These are phyloP conservation scores for Acrossocheilus fasciatus DNA, from an alignment of 2,797 vertebrate species.

Conservation along the genomic window DNA sequence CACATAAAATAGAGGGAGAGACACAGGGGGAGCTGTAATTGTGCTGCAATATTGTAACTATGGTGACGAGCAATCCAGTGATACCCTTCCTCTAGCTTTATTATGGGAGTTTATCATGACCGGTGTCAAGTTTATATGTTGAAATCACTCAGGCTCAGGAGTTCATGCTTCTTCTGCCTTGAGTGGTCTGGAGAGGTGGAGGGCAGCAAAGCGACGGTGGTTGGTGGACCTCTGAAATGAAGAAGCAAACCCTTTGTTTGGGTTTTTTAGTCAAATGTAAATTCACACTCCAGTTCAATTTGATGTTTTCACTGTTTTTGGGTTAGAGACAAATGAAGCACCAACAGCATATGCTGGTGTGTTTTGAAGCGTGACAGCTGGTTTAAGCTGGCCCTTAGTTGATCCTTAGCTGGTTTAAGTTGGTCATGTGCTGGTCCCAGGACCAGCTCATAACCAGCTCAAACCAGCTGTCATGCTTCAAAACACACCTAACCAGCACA, in stretches of 20 bases:
- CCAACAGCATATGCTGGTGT: too few species aligned
- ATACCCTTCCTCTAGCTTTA: slow-evolving; percentile 58
- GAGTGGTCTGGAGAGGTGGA: slow-evolving; percentile 25
- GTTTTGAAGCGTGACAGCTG: background rate
- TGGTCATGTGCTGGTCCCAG: too few species aligned
- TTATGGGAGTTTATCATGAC: slow-evolving; percentile 62
- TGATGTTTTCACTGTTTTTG: background rate
- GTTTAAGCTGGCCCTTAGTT: background rate
- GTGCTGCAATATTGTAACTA: slow-evolving; percentile 65
- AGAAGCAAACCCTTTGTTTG: background rate
- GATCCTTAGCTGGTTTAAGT: background rate
- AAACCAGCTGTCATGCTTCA: background rate
- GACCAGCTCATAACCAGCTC: background rate
- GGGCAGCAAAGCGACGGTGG: background rate
- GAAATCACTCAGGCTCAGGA: slow-evolving; percentile 51
- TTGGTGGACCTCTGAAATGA: background rate
- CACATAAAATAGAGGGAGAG: slow-evolving; percentile 63
- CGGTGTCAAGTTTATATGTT: slow-evolving; percentile 62
- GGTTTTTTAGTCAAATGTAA: background rate
- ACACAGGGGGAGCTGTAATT: slow-evolving; percentile 61
- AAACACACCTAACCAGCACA: background rate
- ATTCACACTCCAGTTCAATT: background rate
- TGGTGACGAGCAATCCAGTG: slow-evolving; percentile 60
- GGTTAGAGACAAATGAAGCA: background rate
- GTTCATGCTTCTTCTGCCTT: slow-evolving; percentile 33